phyloP scores from a whole-genome alignment of 2,888 invertebrate species.

The Dione juno region DNA sequence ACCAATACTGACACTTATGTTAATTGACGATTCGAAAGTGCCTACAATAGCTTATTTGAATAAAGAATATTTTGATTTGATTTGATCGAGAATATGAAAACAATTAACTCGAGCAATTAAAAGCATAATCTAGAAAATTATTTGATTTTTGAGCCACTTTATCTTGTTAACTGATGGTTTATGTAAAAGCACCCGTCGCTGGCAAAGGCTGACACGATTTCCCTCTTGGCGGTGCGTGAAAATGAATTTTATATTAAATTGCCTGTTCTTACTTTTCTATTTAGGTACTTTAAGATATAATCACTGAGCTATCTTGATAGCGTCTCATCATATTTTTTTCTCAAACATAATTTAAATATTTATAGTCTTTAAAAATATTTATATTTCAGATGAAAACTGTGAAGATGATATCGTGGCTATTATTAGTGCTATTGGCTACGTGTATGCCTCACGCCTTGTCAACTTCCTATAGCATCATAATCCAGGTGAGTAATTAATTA shows the following conservation, averaged over 20 bases:
- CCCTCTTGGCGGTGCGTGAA: slow-evolving; percentile 34
- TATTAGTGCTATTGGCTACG: slow-evolving; percentile 21
- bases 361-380: neutral
- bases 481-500: slow-evolving; percentile 30
- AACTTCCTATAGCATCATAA: slow-evolving; percentile 36
- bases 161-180: slow-evolving; percentile 6
- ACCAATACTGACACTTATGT: no score
- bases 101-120: neutral
- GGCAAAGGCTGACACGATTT: slow-evolving; percentile 29
- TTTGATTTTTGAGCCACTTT: slow-evolving; percentile 3
- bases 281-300: slow-evolving; percentile 5
- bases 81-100: no score
- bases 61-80: no score
- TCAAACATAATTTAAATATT: neutral
- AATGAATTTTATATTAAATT: slow-evolving; percentile 36
- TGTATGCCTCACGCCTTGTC: slow-evolving; percentile 22
- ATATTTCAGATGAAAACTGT: slow-evolving; percentile 27
- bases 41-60: no score
- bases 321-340: slow-evolving; percentile 2
- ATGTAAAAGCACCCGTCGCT: slow-evolving; percentile 11
- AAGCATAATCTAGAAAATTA: slow-evolving; percentile 19
- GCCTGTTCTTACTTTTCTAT: slow-evolving; percentile 13
- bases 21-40: no score
- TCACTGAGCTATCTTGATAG: slow-evolving; percentile 7
- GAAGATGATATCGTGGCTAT: slow-evolving; percentile 29